Evolutionary conservation across 2,113 vertebrate genomes (phyloP), one percentile per base, ranked within the genome.

Genomic region (Synodontis membranacea): DNA sequence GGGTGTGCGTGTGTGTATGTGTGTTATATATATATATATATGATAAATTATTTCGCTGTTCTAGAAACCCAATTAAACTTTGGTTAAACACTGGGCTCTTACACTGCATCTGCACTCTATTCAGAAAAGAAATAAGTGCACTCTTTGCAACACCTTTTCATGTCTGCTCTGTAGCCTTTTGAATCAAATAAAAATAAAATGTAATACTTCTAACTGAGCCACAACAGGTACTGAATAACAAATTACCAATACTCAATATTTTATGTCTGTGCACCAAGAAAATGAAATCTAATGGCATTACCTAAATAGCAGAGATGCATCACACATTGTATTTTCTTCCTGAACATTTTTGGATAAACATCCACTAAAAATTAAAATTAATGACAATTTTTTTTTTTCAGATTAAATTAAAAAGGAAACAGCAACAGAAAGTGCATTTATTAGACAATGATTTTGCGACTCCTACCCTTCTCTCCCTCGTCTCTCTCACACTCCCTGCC

Each of bases 401-500:
- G 93, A 92, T 93, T 93, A 93, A 94, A 92, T 92, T 66, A 92
- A 95, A 94, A 95, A 95, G 95, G 96, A 97, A 96, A 95, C 93
- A 95, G 96, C 95, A 98, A 98, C 97, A 97, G 96, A 98, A 97
- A 98, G 97, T 97, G 97, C 97, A 98, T 97, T 98, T 97, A 96
- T 97, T 95, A 92, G 96, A 97, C 96, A 96, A 95, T 93, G 93
- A 96, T 94, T 94, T 86, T 93, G 94, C 94, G 95, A 96, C 95
- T 93, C 95, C 93, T 94, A 81, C 80, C 81, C 78, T 85, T 68
- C 81, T 82, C 88, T 86, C 80, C 91, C 88, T 90, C 91, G 91
- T 92, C 91, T 79, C 62, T 54, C 74, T 56, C 75, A 64, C 85
- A 46, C 83, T n/a, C 62, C 80, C 86, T 50, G 81, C 81, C 81